Evolutionary conservation across 2,797 vertebrate genomes (phyloP).

Genomic region (Rhabdophis nuchalis): DNA sequence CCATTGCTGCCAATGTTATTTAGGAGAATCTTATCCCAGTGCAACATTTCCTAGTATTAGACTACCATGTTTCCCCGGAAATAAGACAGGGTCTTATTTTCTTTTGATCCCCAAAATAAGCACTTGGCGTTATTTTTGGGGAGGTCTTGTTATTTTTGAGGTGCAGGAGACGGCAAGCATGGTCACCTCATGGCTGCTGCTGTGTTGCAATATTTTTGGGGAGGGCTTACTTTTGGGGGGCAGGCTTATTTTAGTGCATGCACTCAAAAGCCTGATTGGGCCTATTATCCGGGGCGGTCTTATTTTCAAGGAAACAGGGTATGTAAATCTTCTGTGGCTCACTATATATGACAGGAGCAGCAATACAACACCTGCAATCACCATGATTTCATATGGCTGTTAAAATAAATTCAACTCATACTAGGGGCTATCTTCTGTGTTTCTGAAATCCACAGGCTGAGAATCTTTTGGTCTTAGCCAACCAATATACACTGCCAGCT

Average conservation of each 20-base stretch:
- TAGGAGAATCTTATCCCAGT: neutral
- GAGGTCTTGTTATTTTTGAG: too few relatives aligned
- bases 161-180: too few relatives aligned
- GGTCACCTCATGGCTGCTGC: too few relatives aligned
- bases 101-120: too few relatives aligned
- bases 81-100: too few relatives aligned
- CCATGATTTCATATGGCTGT: neutral
- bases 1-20: neutral
- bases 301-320: too few relatives aligned
- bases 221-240: too few relatives aligned
- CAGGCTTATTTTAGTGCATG: too few relatives aligned
- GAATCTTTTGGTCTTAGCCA: neutral
- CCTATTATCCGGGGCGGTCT: too few relatives aligned
- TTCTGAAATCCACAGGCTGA: neutral
- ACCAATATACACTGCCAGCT: neutral
- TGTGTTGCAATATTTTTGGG: too few relatives aligned
- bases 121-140: too few relatives aligned
- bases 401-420: neutral
- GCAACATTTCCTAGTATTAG: neutral
- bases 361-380: neutral
- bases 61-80: neutral
- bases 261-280: too few relatives aligned
- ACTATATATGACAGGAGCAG: neutral
- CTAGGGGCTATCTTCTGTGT: neutral
- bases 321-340: neutral